Evolutionary conservation across 2,113 vertebrate genomes (phyloP), one percentile per base, ranked within the genome.

Genomic region (Heterotilapia buettikoferi): DNA sequence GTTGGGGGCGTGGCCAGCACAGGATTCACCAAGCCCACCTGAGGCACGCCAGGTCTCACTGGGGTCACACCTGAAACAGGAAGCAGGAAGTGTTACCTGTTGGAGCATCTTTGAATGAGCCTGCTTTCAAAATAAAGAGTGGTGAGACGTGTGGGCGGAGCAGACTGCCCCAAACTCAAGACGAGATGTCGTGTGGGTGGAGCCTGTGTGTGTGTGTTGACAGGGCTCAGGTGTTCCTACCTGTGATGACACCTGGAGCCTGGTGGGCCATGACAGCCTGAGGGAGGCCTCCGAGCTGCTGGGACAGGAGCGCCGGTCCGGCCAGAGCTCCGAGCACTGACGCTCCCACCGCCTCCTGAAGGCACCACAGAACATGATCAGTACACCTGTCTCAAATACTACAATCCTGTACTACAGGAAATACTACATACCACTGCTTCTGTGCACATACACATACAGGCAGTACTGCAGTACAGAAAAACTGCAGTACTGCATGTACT

Each of bases 201-300:
- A 73, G 33, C 61, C 31, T 66, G 61, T n/a, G 61, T 24, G 47
- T 50, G 21, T 66, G 40, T 13, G 61, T 8, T 53, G 76, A 56
- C 1, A 66, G 45, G 6, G 26, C 6, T 29, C n/a, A 12, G 12
- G 6, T n/a, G 19, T 19, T 87, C 95, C 45, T 63, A 99, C 98
- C 98, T 97, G 98, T 99, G 87, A 99, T 99, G 86, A 99, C 97
- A 10, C 98, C 98, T 0, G 98, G 98, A 2, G 98, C 98, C 82
- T 99, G 98, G 7, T 98, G 97, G 18, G 98, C 98, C 97, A 99
- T 98, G 63, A 99, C 98, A 0, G 98, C 98, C 94, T 98, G 98
- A 2, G 98, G 98, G 45, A 99, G 90, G 71, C 84, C 85, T 13
- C 98, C 98, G 12, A 99, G 79, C 2, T 98, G 98, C 94, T 98